Percentiles rank a stretch among this genome's conserved stretches.
phyloP scores from a whole-genome alignment of 2,113 vertebrate genomes.

The Crotophaga sulcirostris region DNA sequence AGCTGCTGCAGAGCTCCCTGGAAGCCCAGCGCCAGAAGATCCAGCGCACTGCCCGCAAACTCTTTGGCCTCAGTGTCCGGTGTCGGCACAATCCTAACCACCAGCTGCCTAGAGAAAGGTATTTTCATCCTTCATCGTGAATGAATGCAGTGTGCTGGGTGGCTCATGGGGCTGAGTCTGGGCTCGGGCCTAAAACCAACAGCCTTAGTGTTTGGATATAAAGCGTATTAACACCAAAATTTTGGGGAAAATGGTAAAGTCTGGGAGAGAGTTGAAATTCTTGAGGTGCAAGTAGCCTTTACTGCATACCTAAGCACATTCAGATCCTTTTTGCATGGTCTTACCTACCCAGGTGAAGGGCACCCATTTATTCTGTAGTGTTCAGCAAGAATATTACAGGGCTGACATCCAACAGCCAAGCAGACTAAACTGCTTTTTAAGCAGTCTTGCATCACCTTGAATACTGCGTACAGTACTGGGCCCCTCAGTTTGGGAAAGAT shows the following conservation, averaged over 20 bases:
- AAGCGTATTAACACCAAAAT: not conserved
- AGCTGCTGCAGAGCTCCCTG: constrained; percentile 91
- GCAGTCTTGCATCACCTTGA: not conserved
- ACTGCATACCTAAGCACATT: not conserved
- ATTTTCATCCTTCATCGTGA: not conserved
- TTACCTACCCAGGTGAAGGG: not conserved
- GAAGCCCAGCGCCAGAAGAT: constrained; percentile 94
- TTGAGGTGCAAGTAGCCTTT: not conserved
- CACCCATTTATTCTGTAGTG: not conserved
- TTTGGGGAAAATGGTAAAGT: not conserved
- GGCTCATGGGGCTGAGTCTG: not conserved
- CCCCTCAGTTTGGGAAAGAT: no score
- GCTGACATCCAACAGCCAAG: not conserved
- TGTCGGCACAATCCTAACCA: constrained; percentile 98
- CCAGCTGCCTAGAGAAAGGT: constrained; percentile 99
- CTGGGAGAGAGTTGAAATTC: not conserved
- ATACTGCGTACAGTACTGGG: no score
- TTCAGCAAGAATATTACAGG: not conserved
- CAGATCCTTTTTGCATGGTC: not conserved
- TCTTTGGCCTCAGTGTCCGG: constrained; percentile 95
- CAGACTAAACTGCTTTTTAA: not conserved
- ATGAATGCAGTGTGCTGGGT: not conserved
- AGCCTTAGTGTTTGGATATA: not conserved
- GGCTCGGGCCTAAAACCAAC: not conserved
- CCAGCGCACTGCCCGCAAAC: constrained; percentile 94